Percentiles rank a stretch among this genome's conserved stretches.
Evolutionary conservation across 2,888 invertebrate genomes (phyloP).

Genomic region (Megastigmus dorsalis): DNA sequence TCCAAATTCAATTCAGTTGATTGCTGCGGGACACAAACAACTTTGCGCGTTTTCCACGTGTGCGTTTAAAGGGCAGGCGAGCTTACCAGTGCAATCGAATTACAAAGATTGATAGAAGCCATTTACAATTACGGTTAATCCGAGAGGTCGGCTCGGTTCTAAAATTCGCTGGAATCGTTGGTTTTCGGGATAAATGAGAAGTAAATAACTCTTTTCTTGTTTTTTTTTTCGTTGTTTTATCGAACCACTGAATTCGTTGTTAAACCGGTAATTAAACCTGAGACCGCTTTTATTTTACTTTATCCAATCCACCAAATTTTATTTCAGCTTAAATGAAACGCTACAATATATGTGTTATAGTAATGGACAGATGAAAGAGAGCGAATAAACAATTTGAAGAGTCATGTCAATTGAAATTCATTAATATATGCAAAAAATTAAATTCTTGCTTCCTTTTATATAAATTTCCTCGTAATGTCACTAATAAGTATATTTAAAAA

Average conservation of each 20-base stretch:
- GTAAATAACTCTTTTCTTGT: constrained; percentile 12
- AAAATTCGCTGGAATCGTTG: constrained; percentile 8
- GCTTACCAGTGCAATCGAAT: constrained; percentile 23
- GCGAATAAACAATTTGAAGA: too few relatives aligned
- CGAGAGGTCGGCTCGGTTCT: not conserved
- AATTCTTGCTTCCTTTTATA: too few relatives aligned
- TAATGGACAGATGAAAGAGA: too few relatives aligned
- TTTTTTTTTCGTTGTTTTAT: not conserved
- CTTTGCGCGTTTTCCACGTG: not conserved
- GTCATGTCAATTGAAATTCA: too few relatives aligned
- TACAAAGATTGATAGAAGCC: constrained; percentile 21
- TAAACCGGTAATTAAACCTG: not conserved
- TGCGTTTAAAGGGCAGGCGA: not conserved
- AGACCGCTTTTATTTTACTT: not conserved
- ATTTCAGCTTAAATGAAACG: too few relatives aligned
- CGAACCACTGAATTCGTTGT: not conserved
- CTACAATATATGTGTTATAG: too few relatives aligned
- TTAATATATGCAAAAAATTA: too few relatives aligned
- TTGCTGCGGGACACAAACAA: not conserved
- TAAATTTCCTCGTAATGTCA: too few relatives aligned
- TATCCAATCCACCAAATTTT: too few relatives aligned
- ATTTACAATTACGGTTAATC: constrained; percentile 26
- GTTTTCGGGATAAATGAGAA: constrained; percentile 11
- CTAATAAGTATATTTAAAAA: too few relatives aligned
- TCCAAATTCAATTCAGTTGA: constrained; percentile 2